A percentile compares a stretch with the other conserved stretches of the same genome.
phyloP scores from a whole-genome alignment of 2,888 invertebrate species.

The Cerastis leucographa region DNA sequence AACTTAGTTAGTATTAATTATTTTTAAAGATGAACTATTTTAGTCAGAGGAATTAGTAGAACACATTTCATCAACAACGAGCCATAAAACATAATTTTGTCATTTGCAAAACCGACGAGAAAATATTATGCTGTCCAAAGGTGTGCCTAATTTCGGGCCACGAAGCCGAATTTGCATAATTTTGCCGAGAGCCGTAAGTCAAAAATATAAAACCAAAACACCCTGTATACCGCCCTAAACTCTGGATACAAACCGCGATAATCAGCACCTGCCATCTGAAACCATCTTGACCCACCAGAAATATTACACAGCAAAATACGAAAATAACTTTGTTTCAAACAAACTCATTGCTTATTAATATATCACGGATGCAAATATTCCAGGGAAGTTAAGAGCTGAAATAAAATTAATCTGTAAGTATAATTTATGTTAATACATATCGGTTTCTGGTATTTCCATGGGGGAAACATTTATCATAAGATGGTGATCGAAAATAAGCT shows the following conservation, averaged over 20 bases:
- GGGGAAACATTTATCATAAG: conserved; percentile 82
- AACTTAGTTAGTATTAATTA: no score
- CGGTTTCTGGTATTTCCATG: conserved; percentile 80
- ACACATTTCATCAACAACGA: neutral
- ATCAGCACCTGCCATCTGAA: conserved; percentile 58
- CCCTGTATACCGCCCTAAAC: conserved; percentile 19
- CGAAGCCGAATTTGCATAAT: conserved; percentile 49
- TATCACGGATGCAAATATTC: conserved; percentile 63
- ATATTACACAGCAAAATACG: conserved; percentile 45
- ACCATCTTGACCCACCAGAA: conserved; percentile 48
- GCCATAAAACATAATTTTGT: neutral
- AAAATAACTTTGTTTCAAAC: conserved; percentile 54
- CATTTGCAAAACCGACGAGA: conserved; percentile 1
- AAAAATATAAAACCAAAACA: conserved; percentile 37
- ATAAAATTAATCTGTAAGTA: conserved; percentile 85
- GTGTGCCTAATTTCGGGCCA: conserved; percentile 10
- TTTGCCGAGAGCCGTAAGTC: conserved; percentile 15
- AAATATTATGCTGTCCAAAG: conserved; percentile 17
- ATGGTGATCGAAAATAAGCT: conserved; percentile 81
- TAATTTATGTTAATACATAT: conserved; percentile 85
- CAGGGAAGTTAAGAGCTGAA: conserved; percentile 67
- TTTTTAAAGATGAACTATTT: no score
- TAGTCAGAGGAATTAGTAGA: neutral
- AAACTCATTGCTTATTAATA: conserved; percentile 68
- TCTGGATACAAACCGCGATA: conserved; percentile 38